These are phyloP conservation scores for Brenthis ino DNA, from an alignment of 2,888 invertebrate genomes.

Conservation along the genomic window DNA sequence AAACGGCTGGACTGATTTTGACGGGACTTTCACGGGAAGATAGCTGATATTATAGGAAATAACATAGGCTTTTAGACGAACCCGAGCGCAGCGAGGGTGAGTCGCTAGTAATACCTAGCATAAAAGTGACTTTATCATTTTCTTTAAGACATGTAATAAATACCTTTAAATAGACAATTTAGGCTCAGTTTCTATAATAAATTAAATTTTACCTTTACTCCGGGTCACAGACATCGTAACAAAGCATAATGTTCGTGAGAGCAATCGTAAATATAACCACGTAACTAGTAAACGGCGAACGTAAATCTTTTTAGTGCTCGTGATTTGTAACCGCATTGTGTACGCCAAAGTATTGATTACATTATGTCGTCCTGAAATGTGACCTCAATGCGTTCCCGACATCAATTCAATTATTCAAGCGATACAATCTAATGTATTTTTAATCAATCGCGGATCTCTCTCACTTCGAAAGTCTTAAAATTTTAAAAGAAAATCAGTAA, in stretches of 20 bases:
- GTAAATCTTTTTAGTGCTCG: slow-evolving; percentile 63
- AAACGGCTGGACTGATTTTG: no score
- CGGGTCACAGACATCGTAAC: slow-evolving; percentile 53
- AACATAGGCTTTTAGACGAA: no score
- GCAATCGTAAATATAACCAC: slow-evolving; percentile 68
- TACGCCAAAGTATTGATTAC: slow-evolving; percentile 68
- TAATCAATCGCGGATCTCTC: slow-evolving; percentile 43
- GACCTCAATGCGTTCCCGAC: slow-evolving; percentile 52
- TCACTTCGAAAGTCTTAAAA: slow-evolving; percentile 35
- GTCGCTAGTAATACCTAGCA: no score
- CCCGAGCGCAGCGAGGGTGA: no score
- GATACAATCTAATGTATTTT: slow-evolving; percentile 50
- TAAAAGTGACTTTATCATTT: no score
- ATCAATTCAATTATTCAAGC: slow-evolving; percentile 60
- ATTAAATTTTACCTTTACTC: slow-evolving; percentile 14
- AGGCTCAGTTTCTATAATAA: background rate
- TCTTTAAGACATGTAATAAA: no score
- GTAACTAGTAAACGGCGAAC: slow-evolving; percentile 60
- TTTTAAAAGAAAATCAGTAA: slow-evolving; percentile 43
- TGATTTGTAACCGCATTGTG: slow-evolving; percentile 64
- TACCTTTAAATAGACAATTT: slow-evolving; percentile 17
- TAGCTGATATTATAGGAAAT: no score
- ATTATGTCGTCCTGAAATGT: slow-evolving; percentile 54
- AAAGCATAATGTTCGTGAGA: slow-evolving; percentile 59
- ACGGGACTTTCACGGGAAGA: no score